Percentiles rank a stretch among this genome's conserved stretches.
These are phyloP conservation scores for Falcunculus frontatus DNA, from an alignment of 2,113 vertebrate species.

Conservation along the genomic window DNA sequence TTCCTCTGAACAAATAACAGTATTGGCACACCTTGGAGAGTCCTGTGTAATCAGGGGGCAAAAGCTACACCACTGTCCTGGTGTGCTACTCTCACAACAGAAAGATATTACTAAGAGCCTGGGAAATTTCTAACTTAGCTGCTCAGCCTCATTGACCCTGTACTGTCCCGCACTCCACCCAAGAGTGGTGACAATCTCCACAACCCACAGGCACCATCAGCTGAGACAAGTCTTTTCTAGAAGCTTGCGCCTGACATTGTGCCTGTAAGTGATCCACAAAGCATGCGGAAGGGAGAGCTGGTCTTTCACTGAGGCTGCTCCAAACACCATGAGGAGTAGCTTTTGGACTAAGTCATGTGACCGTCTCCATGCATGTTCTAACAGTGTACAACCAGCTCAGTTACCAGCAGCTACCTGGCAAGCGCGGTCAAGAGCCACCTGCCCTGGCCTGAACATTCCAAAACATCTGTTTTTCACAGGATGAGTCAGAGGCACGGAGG, in stretches of 20 bases:
- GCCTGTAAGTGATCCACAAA: not conserved
- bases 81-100: not conserved
- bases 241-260: not conserved
- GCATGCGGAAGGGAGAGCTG: not conserved
- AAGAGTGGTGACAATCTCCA: not conserved
- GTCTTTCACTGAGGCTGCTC: not conserved
- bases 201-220: not conserved
- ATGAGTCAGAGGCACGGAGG: not conserved
- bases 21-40: not conserved
- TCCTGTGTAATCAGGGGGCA: not conserved
- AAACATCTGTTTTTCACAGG: not conserved
- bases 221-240: not conserved
- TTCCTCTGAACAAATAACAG: not conserved
- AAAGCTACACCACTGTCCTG: not conserved
- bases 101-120: not conserved
- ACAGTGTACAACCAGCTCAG: not conserved
- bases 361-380: not conserved
- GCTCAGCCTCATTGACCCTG: not conserved
- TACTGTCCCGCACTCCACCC: not conserved
- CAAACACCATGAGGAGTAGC: not conserved
- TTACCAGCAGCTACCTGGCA: not conserved
- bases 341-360: not conserved
- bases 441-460: not conserved
- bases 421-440: not conserved
- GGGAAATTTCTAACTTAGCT: not conserved